Base-by-base conservation (phyloP, 2,888 invertebrate genomes). In the Eupithecia tripunctaria region DNA sequence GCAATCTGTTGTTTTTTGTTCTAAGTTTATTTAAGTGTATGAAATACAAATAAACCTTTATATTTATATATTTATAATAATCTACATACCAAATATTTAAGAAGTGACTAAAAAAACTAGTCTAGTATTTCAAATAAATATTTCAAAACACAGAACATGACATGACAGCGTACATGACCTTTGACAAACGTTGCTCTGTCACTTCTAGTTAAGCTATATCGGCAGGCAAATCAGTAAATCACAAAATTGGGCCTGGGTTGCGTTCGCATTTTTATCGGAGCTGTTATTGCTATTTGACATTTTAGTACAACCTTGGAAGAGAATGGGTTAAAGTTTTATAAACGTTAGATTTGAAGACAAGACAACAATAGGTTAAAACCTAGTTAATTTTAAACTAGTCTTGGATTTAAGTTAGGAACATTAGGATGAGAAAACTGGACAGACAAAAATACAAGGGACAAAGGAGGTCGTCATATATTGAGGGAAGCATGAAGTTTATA, bases 241-340 rank as follows among this genome's bases (percentile, higher is more conserved):
- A 74, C 73, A 70, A 66, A 72, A 74, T 71, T 73, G 69, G 60
- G 70, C 51, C 68, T 66, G 71, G 71, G 59, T 68, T 59, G 62
- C 71, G 70, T 76, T 70, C 72, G 67, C 73, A 77, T 76, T 78
- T 77, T 77, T 71, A 47, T 67, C 41, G 47, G 64, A 66, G 75
- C 72, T 73, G 68, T 75, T 73, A 74, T 75, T 76, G 77, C 76
- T 78, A 78, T 78, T 79, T 80, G 80, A 80, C 79, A 81, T 81
- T 81, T 80, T 77, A 78, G 74, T 73, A 47, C 69, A 80, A 78
- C 80, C 80, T 81, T 79, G 78, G 63, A 70, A 67, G 65, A 73
- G 72, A 76, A 74, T 68, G 70, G 70, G 63, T 70, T 63, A 21
- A 36, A 32, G 4, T 68, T 62, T 51, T 32, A 47, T 36, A n/a